Conservation (phyloP, 2,888 invertebrate genomes). For the Caenorhabditis imperialis region DNA sequence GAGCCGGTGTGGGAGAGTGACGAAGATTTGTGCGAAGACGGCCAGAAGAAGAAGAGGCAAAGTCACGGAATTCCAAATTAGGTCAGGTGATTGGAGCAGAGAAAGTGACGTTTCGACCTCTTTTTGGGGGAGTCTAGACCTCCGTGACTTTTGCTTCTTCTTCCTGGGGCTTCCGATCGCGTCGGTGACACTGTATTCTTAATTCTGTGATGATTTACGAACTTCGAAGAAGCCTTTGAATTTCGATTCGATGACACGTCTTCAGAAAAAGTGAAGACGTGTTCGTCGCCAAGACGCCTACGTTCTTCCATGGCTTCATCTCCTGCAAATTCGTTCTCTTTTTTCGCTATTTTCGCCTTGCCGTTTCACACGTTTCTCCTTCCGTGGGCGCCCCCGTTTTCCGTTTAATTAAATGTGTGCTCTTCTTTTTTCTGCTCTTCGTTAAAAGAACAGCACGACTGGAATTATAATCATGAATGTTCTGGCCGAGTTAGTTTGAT, state of each 20-base stretch:
- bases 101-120: slow-evolving; percentile 33
- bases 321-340: slow-evolving; percentile 16
- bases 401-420: slow-evolving; percentile 29
- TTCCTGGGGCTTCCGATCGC: too few species aligned
- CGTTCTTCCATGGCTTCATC: slow-evolving; percentile 5
- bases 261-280: not conserved
- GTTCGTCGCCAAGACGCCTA: slow-evolving; percentile 4
- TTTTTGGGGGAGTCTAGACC: slow-evolving; percentile 3
- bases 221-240: not conserved
- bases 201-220: too few species aligned
- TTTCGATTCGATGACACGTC: not conserved
- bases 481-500: slow-evolving; percentile 24
- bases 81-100: slow-evolving; percentile 46
- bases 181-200: too few species aligned
- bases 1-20: slow-evolving; percentile 50
- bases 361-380: slow-evolving; percentile 38
- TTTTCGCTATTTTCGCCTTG: slow-evolving; percentile 25
- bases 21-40: slow-evolving; percentile 38
- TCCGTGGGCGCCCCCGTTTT: slow-evolving; percentile 8
- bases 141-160: too few species aligned
- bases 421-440: not conserved
- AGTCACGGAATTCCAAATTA: slow-evolving; percentile 49
- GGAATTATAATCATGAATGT: slow-evolving; percentile 41
- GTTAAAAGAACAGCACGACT: slow-evolving; percentile 18
- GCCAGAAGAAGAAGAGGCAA: slow-evolving; percentile 16